Evolutionary conservation across 2,888 invertebrate species (phyloP).

Genomic region (Habrosyne pyritoides): DNA sequence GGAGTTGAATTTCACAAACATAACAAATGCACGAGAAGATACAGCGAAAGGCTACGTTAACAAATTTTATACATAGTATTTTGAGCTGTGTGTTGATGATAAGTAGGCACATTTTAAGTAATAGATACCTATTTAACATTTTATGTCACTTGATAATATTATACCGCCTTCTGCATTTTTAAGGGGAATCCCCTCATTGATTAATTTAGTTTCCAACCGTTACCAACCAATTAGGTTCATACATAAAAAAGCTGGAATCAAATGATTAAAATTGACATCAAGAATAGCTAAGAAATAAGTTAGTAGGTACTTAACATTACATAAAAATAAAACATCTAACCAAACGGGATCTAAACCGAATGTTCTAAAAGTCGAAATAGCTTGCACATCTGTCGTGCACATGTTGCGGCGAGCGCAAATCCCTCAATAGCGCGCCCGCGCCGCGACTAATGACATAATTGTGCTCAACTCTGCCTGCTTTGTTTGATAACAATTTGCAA

Average conservation of each 20-base stretch:
- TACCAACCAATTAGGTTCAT: too few relatives aligned
- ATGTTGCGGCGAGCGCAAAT: slow-evolving; percentile 36
- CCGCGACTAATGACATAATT: slow-evolving; percentile 12
- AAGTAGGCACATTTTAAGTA: not conserved
- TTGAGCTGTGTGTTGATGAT: not conserved
- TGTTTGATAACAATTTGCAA: slow-evolving; percentile 5
- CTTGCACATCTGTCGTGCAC: slow-evolving; percentile 48
- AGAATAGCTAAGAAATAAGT: not conserved
- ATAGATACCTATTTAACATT: not conserved
- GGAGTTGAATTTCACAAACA: too few relatives aligned
- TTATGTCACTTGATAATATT: not conserved
- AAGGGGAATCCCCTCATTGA: not conserved
- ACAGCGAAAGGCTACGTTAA: too few relatives aligned
- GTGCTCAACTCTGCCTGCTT: slow-evolving; percentile 6
- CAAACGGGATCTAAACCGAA: slow-evolving; percentile 24
- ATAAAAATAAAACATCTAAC: slow-evolving; percentile 19
- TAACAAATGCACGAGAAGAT: too few relatives aligned
- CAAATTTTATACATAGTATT: not conserved
- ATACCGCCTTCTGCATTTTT: not conserved
- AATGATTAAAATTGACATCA: not conserved
- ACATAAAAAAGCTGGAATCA: too few relatives aligned
- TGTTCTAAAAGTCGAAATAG: slow-evolving; percentile 30
- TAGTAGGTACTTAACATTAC: slow-evolving; percentile 1
- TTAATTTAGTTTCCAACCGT: too few relatives aligned
- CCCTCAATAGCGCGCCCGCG: slow-evolving; percentile 13